Evolutionary conservation across 1,140 invertebrate species (phyloP).

Genomic region (Trichonephila inaurata): DNA sequence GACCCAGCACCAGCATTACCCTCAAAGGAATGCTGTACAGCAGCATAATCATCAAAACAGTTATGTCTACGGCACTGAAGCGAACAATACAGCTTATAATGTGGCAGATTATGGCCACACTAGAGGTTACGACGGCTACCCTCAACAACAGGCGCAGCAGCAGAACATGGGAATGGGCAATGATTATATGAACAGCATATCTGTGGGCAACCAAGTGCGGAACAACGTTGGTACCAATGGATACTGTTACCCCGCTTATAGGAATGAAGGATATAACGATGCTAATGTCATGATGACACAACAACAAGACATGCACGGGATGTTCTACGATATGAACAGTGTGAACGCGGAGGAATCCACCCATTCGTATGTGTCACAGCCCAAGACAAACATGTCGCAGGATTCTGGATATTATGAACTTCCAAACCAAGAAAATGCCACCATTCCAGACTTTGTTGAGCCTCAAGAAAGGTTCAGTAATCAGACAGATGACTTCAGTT

Average conservation of each 20-base stretch:
- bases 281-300: conserved; percentile 46
- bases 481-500: conserved; percentile 67
- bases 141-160: conserved; percentile 37
- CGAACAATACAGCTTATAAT: not conserved
- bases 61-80: conserved; percentile 26
- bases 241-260: conserved; percentile 64
- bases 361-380: conserved; percentile 50
- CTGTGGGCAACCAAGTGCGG: conserved; percentile 37
- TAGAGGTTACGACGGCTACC: conserved; percentile 43
- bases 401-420: conserved; percentile 72
- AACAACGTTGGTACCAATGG: conserved; percentile 50
- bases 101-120: conserved; percentile 47
- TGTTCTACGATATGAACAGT: conserved; percentile 76
- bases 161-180: conserved; percentile 55
- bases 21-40: conserved; percentile 51
- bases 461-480: conserved; percentile 59
- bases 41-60: conserved; percentile 65
- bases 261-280: conserved; percentile 58
- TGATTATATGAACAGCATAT: conserved; percentile 33
- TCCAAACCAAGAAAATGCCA: conserved; percentile 51
- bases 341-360: conserved; percentile 51
- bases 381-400: conserved; percentile 64
- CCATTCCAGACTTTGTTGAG: conserved; percentile 68
- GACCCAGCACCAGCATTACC: conserved; percentile 69
- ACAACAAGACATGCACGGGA: conserved; percentile 63